Evolutionary conservation across 2,113 vertebrate species (phyloP), one percentile per base, ranked within the genome.

Genomic region (Eulacestoma nigropectus): DNA sequence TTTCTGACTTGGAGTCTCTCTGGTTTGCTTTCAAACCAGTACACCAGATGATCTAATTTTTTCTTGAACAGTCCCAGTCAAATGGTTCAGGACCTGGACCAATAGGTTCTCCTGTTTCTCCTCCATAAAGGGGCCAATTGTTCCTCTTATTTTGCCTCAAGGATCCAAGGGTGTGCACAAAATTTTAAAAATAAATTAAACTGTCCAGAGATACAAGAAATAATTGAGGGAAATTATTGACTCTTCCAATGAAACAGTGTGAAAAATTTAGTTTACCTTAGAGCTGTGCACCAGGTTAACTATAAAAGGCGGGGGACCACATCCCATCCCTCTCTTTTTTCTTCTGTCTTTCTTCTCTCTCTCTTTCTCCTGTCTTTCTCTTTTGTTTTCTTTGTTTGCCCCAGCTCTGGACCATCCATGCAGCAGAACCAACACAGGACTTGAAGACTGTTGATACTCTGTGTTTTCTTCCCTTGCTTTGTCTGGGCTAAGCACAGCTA

Each of bases 371-470:
- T 35, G 9, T 42, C 26, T 57, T 56, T 50, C 13, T 27, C 21
- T 50, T 67, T 76, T 50, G 7, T 37, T 50, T 37, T 10, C 33
- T 52, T 37, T 52, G 3, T 27, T 32, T 86, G 9, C 1, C 22
- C 6, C 46, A 52, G 27, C 7, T 60, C 33, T 60, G 18, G 22
- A 69, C 10, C 11, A 27, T 27, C 15, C 15, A 52, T 10, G 10
- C 0, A 1, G 37, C 27, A 68, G 22, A 8, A 77, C 9, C 17
- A 59, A 2, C 0, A 1, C 3, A 4, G 14, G 6, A 52, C 27
- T 8, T 18, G 14, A 60, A 19, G 22, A 29, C 18, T 27, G 53
- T 9, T 67, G 27, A 33, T 37, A 27, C 1, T 44, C 12, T 19
- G 10, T 21, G 56, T 26, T 73, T 84, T 73, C 11, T 37, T 18